phyloP scores from a whole-genome alignment of 2,888 invertebrate species.

The Trissonchulus latispiculum region DNA sequence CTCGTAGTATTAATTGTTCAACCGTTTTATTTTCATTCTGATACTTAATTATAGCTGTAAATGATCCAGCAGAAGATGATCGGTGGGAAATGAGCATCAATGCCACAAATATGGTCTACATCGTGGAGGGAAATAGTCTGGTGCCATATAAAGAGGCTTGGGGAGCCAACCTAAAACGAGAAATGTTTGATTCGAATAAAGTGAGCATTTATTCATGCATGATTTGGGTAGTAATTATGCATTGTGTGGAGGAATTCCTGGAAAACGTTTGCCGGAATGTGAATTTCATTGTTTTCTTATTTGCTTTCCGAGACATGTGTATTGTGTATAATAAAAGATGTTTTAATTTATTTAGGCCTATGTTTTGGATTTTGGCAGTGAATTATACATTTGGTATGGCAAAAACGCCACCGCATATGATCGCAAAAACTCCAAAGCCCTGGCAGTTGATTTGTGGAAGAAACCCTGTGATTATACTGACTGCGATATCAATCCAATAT shows the following conservation, averaged over 20 bases:
- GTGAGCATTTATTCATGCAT: too few species aligned
- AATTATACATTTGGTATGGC: slow-evolving; percentile 89
- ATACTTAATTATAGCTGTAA: too few species aligned
- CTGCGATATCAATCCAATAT: slow-evolving; percentile 1
- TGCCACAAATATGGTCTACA: slow-evolving; percentile 1
- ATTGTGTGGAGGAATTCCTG: too few species aligned
- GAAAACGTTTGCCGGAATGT: too few species aligned
- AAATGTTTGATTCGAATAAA: neutral
- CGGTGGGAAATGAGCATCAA: neutral
- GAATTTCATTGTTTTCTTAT: neutral
- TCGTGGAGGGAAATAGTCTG: neutral
- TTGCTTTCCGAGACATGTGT: too few species aligned
- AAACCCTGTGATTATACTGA: slow-evolving; percentile 48
- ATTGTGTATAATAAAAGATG: neutral
- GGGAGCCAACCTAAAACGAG: neutral
- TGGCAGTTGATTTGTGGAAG: slow-evolving; percentile 72
- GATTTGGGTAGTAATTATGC: too few species aligned
- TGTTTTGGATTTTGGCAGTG: slow-evolving; percentile 84
- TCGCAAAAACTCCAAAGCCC: slow-evolving; percentile 61
- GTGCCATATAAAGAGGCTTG: neutral
- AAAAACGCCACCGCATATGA: slow-evolving; percentile 65
- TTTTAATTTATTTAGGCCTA: slow-evolving; percentile 50
- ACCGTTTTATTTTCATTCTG: too few species aligned
- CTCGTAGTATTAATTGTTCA: too few species aligned
- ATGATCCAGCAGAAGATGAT: slow-evolving; percentile 1